phyloP scores from a whole-genome alignment of 1,140 invertebrate genomes.

The Rhynchophorus ferrugineus region DNA sequence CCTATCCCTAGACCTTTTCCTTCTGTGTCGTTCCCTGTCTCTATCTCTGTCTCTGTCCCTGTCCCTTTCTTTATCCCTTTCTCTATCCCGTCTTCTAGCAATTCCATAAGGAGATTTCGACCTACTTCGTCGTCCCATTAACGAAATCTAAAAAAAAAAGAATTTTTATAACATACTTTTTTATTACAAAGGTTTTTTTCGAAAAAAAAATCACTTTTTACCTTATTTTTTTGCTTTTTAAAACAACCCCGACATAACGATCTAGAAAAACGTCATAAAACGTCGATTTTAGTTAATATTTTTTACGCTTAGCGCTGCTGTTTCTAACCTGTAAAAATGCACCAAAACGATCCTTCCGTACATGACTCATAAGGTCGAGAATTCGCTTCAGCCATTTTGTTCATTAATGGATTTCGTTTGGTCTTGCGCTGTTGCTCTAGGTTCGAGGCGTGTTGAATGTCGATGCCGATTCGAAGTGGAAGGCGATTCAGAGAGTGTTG shows the following conservation, averaged over 20 bases:
- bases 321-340: conserved; percentile 23
- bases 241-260: conserved; percentile 30
- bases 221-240: conserved; percentile 25
- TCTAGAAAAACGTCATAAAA: conserved; percentile 34
- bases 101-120: conserved; percentile 34
- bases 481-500: conserved; percentile 14
- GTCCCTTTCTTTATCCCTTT: conserved; percentile 41
- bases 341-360: conserved; percentile 9
- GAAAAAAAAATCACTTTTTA: conserved; percentile 27
- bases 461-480: conserved; percentile 2
- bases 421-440: conserved; percentile 5
- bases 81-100: conserved; percentile 33
- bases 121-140: conserved; percentile 38
- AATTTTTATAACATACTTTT: conserved; percentile 6
- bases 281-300: conserved; percentile 36
- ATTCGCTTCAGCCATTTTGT: conserved; percentile 5
- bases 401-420: conserved; percentile 3
- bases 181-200: conserved; percentile 1
- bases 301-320: conserved; percentile 38
- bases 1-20: conserved; percentile 49
- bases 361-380: conserved; percentile 7
- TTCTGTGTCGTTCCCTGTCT: conserved; percentile 46
- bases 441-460: not conserved
- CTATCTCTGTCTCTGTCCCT: conserved; percentile 45
- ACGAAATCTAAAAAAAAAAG: conserved; percentile 15